Evolutionary conservation across 2,888 invertebrate species (phyloP).

Genomic region (Axea sp.): DNA sequence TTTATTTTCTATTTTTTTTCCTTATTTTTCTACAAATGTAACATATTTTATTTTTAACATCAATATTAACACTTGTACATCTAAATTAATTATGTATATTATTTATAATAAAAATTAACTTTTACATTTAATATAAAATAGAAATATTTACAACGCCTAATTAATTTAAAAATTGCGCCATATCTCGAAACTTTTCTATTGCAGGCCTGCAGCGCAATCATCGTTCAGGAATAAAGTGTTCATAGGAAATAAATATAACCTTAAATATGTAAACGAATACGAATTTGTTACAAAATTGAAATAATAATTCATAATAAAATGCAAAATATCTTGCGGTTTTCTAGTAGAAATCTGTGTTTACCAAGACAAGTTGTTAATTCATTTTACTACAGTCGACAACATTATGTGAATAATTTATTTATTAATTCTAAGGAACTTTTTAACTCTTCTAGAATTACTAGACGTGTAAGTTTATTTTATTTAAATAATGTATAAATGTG

Average conservation of each 20-base stretch:
- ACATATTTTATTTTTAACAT: no score
- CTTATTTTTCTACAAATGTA: no score
- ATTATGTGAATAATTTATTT: slow-evolving; percentile 8
- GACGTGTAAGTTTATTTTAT: neutral
- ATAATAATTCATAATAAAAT: slow-evolving; percentile 10
- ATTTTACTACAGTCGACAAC: slow-evolving; percentile 1
- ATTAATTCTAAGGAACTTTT: neutral
- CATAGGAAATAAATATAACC: slow-evolving; percentile 17
- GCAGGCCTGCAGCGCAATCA: no score
- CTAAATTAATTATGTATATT: no score
- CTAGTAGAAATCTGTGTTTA: neutral
- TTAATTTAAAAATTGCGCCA: no score
- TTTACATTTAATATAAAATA: no score
- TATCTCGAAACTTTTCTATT: no score
- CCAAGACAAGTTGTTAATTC: slow-evolving; percentile 1
- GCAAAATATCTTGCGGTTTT: slow-evolving; percentile 5
- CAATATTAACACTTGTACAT: no score
- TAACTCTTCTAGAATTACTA: neutral
- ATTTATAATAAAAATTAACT: no score
- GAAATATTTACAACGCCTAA: no score
- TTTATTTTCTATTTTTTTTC: no score
- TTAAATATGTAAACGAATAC: slow-evolving; percentile 7
- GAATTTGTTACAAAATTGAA: neutral
- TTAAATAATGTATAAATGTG: neutral
- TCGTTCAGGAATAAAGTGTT: no score